Base-by-base conservation (phyloP, 1,140 invertebrate species). In the Drosophila hydei region DNA sequence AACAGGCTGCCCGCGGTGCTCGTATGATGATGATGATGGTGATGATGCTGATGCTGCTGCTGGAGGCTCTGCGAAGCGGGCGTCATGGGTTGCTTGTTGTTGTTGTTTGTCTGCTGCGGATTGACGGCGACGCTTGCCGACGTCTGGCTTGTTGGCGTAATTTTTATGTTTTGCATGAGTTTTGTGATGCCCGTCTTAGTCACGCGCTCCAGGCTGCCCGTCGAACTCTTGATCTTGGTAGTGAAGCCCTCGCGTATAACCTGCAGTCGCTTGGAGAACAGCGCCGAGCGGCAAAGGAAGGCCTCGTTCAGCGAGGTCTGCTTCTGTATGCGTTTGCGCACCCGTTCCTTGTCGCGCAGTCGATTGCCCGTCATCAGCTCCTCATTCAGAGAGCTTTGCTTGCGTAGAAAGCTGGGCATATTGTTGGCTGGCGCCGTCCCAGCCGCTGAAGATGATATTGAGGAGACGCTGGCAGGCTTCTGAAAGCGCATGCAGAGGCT, bases 221-320 rank as follows among this genome's bases (percentile, higher is more conserved):
- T 96, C 12, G 96, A 96, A 67, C 94, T 95, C 93, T 95, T 96
- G 58, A 97, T 94, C 89, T 95, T 96, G 89, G 94, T 96, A 60
- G 95, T 96, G 77, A 96, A 93, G 65, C 96, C 96, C 91, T 95
- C 96, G 92, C 96, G 96, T n/a, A 97, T 93, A 1, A 96, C 93
- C 79, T 97, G 96, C 73, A 97, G 94, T 63, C 96, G 94, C 91
- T 96, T 97, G 4, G 95, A 95, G 52, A 95, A 95, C 1, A 94
- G 92, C 0, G 85, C 89, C 30, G 96, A 93, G 55, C 95, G 94
- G 83, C 95, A 96, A 42, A 97, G 95, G 33, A 97, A 94, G 54
- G 97, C 96, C 91, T 97, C 96, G 81, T 97, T 97, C 6, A 97
- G 92, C 3, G 96, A 97, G 2, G 96, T 95, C 90, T 97, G 97